These are phyloP conservation scores for Phragmatobia fuliginosa DNA, from an alignment of 2,888 invertebrate species.

Conservation along the genomic window DNA sequence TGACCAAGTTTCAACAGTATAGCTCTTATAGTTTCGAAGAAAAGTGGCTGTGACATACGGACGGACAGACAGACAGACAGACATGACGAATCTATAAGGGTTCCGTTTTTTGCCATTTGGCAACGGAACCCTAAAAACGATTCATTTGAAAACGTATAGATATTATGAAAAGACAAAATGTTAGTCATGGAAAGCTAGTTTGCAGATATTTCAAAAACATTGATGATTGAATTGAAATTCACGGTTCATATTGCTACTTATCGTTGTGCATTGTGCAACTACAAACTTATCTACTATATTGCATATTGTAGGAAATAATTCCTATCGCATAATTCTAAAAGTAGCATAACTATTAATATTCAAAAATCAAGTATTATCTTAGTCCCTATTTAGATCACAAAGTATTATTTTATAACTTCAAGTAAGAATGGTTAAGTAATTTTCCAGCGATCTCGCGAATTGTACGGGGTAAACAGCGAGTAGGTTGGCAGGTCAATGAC, in stretches of 20 bases:
- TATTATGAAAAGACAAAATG: too few species aligned
- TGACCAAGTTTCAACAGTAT: too few species aligned
- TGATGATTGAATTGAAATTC: slow-evolving; percentile 24
- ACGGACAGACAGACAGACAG: too few species aligned
- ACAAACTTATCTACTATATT: neutral
- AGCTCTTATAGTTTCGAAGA: too few species aligned
- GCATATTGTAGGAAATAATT: neutral
- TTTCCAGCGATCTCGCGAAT: slow-evolving; percentile 52
- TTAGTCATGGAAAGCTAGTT: slow-evolving; percentile 38
- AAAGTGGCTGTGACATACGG: too few species aligned
- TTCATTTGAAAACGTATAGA: too few species aligned
- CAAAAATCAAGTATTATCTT: neutral
- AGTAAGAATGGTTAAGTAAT: slow-evolving; percentile 48
- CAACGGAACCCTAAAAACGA: too few species aligned
- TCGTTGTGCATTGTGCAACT: neutral
- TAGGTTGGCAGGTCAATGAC: slow-evolving; percentile 82
- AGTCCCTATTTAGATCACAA: neutral
- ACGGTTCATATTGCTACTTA: slow-evolving; percentile 7
- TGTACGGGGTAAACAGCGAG: slow-evolving; percentile 67
- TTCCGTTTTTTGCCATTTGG: too few species aligned
- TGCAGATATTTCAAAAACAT: slow-evolving; percentile 38
- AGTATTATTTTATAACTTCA: slow-evolving; percentile 28
- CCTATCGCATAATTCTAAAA: neutral
- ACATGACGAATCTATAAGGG: too few species aligned
- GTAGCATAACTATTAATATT: neutral